Evolutionary conservation across 2,113 vertebrate genomes (phyloP).

Genomic region (Fukomys damarensis): DNA sequence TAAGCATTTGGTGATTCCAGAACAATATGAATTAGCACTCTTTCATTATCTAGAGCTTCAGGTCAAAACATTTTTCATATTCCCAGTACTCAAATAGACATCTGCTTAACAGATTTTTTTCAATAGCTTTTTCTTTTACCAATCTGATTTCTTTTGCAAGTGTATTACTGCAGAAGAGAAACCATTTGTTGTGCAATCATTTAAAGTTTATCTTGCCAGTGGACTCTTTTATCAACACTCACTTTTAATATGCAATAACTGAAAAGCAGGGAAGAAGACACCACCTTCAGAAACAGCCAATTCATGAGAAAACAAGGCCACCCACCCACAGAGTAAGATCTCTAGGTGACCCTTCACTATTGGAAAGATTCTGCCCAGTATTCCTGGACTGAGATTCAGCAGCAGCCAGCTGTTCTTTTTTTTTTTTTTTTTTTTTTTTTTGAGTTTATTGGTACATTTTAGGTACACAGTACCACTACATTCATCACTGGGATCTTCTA

Average conservation of each 20-base stretch:
- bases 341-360: slow-evolving; percentile 40
- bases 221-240: slow-evolving; percentile 56
- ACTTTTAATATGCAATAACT: slow-evolving; percentile 1
- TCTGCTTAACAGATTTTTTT: slow-evolving; percentile 69
- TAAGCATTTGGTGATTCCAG: slow-evolving; percentile 67
- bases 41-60: slow-evolving; percentile 68
- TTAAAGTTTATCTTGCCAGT: slow-evolving; percentile 51
- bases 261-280: slow-evolving; percentile 19
- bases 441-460: too few relatives aligned
- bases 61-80: slow-evolving; percentile 78
- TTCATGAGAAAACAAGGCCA: neutral
- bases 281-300: neutral
- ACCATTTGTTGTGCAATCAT: slow-evolving; percentile 61
- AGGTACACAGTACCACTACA: too few relatives aligned
- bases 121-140: slow-evolving; percentile 69
- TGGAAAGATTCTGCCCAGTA: neutral
- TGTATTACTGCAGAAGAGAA: slow-evolving; percentile 63
- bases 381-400: neutral
- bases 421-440: too few relatives aligned
- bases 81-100: slow-evolving; percentile 68
- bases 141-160: slow-evolving; percentile 72
- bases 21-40: slow-evolving; percentile 77
- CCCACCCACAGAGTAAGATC: neutral
- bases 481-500: too few relatives aligned
- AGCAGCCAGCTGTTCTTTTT: slow-evolving; percentile 8